These are phyloP conservation scores for Pipistrellus nathusii DNA, from an alignment of 2,797 vertebrate genomes.

Conservation along the genomic window DNA sequence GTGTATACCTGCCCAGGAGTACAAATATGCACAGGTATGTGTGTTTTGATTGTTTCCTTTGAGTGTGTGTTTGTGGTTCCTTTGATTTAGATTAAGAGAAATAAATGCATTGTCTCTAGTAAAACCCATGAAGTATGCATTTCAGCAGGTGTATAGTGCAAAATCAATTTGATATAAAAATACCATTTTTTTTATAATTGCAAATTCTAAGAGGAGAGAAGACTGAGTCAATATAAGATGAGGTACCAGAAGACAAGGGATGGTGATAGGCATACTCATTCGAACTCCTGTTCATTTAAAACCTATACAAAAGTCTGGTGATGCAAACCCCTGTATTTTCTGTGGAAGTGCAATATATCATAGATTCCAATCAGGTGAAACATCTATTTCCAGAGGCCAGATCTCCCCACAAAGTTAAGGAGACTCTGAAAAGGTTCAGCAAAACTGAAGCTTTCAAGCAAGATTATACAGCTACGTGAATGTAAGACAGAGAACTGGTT, in stretches of 20 bases:
- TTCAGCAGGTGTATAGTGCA: background rate
- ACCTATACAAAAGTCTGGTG: background rate
- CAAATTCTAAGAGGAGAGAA: background rate
- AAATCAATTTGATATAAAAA: background rate
- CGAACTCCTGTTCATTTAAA: background rate
- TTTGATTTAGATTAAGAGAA: constrained; percentile 32
- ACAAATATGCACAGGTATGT: background rate
- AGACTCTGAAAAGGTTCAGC: background rate
- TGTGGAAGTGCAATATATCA: background rate
- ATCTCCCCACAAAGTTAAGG: background rate
- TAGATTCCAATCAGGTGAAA: background rate
- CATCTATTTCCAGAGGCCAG: background rate
- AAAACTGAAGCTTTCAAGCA: background rate
- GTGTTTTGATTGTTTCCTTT: background rate
- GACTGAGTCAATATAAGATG: background rate
- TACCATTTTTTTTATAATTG: background rate
- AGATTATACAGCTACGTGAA: background rate
- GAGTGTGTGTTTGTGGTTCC: background rate
- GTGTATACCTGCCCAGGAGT: background rate
- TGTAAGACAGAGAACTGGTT: background rate
- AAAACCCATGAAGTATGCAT: background rate
- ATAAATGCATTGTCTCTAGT: background rate
- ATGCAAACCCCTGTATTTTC: background rate
- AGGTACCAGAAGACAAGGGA: background rate
- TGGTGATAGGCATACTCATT: too few relatives aligned